Base-by-base conservation (phyloP, 1,140 invertebrate genomes). In the Drosophila parabipectinata region DNA sequence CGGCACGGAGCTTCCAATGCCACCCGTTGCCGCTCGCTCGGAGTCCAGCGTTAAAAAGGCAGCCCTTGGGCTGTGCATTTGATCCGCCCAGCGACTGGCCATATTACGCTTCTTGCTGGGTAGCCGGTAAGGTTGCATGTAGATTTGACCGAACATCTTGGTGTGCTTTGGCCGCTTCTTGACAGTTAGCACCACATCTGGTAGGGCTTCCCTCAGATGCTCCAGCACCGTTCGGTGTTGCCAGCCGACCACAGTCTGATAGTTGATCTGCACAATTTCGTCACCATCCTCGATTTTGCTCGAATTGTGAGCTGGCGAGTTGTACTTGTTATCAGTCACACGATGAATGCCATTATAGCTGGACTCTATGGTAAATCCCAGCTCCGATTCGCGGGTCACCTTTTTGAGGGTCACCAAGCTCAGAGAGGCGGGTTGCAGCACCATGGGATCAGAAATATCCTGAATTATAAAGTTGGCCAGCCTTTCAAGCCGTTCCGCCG, bases 201-300 rank as follows among this genome's bases (percentile, higher is more conserved):
- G 95, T 3, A 96, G 94, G 66, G 95, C 96, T 79, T 97, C 96
- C 74, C 95, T 94, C 79, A 97, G 94, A 18, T 96, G 93, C 62
- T 94, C 93, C 47, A 97, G 93, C n/a, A 98, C 95, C 77, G 96
- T 96, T 83, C 96, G 96, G 37, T 95, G 93, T 76, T 97, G 95
- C 97, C 97, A 98, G 1, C 96, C 97, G 72, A 97, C 96, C 14
- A 98, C 96, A n/a, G 96, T 98, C 91, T 98, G 96, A 92, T 97
- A 97, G 92, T 98, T 97, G 9, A 98, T 96, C 93, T 97, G 97
- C 18, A 98, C 96, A 64, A 99, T 96, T 93, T 98, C 97, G 93
- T 98, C 97, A 1, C 97, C 97, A 82, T 96, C 96, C 92, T 97
- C 97, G 87, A 98, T 96, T 93, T 97, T 97, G 1, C 96, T 96